Evolutionary conservation across 2,888 invertebrate species (phyloP).

Genomic region (Stomorhina lunata): DNA sequence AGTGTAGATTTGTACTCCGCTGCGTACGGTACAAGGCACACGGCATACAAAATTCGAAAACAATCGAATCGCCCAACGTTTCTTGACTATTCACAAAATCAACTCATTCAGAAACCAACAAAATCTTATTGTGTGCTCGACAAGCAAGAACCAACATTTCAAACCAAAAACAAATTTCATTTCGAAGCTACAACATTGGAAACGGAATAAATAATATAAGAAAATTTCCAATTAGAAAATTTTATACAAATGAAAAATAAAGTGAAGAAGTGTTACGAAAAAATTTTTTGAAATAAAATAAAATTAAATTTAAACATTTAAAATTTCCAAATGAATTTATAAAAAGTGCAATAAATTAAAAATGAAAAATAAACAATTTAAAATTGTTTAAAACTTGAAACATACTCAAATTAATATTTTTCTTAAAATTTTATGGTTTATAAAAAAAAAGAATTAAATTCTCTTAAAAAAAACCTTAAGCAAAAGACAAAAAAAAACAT

Average conservation of each 20-base stretch:
- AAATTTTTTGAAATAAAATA: neutral
- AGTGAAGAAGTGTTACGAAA: conserved; percentile 33
- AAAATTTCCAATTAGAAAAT: conserved; percentile 49
- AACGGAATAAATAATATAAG: conserved; percentile 31
- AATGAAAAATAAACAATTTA: conserved; percentile 28
- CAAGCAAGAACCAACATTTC: conserved; percentile 30
- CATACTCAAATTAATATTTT: conserved; percentile 52
- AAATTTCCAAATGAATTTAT: conserved; percentile 41
- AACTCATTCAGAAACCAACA: conserved; percentile 30
- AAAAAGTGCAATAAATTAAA: conserved; percentile 51
- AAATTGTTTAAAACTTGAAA: conserved; percentile 36
- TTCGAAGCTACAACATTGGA: conserved; percentile 27
- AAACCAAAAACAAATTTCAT: conserved; percentile 25
- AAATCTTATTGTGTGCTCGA: conserved; percentile 35
- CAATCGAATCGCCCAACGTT: conserved; percentile 40
- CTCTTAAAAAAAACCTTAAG: neutral
- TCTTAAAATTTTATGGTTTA: conserved; percentile 1
- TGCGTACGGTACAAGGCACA: conserved; percentile 77
- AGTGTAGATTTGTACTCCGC: conserved; percentile 80
- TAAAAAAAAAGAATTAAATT: conserved; percentile 42
- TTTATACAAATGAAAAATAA: conserved; percentile 34
- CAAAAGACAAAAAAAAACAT: conserved; percentile 12
- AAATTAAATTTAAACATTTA: conserved; percentile 48
- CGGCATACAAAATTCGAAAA: conserved; percentile 70
- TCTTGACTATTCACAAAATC: conserved; percentile 33